phyloP scores from a whole-genome alignment of 64 coral and sea anemone species.

The Orbicella faveolata region DNA sequence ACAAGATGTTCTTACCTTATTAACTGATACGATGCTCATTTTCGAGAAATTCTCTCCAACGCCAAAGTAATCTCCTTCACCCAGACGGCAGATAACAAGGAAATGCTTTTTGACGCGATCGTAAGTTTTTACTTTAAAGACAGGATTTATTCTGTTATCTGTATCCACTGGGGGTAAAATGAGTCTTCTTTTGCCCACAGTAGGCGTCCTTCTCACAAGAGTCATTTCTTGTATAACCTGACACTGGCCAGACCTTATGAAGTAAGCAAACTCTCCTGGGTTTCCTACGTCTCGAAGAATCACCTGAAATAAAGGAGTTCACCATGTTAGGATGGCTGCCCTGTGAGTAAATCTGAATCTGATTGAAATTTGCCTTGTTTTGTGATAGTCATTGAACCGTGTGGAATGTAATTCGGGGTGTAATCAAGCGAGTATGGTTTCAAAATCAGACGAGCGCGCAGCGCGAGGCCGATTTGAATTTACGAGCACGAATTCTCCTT shows the following conservation, averaged over 20 bases:
- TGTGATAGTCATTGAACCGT: too few relatives aligned
- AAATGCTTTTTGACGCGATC: slow-evolving; percentile 55
- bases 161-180: slow-evolving; percentile 52
- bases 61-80: slow-evolving; percentile 77
- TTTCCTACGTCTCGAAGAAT: slow-evolving; percentile 35
- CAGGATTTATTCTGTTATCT: background rate
- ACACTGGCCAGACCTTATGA: slow-evolving; percentile 76
- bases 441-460: too few relatives aligned
- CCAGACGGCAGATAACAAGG: slow-evolving; percentile 52
- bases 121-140: slow-evolving; percentile 33
- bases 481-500: too few relatives aligned
- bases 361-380: background rate
- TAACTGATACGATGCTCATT: slow-evolving; percentile 49
- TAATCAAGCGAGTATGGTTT: too few relatives aligned
- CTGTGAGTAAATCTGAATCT: background rate
- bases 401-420: too few relatives aligned
- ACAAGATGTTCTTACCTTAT: slow-evolving; percentile 47
- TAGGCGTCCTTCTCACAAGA: slow-evolving; percentile 45
- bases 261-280: slow-evolving; percentile 62
- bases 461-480: too few relatives aligned
- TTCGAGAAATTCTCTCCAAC: slow-evolving; percentile 68
- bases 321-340: background rate
- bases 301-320: slow-evolving; percentile 29
- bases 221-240: slow-evolving; percentile 78
- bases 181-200: slow-evolving; percentile 8